phyloP scores from a whole-genome alignment of 1,140 invertebrate species.

The Watersipora subatra region DNA sequence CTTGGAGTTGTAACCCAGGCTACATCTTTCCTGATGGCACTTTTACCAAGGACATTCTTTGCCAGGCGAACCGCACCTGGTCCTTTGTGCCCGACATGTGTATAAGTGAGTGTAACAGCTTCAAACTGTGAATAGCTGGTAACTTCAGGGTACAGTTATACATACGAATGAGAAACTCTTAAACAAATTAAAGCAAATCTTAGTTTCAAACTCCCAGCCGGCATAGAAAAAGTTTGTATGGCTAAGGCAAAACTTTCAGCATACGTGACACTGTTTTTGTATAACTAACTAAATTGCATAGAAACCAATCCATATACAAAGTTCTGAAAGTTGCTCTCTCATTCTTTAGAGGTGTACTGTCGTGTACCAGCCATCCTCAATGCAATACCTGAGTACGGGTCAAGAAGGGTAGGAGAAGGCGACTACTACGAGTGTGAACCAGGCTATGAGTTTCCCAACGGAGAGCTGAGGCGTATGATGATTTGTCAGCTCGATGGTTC shows the following conservation, averaged over 20 bases:
- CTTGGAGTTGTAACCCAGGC: neutral
- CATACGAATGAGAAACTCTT: too few species aligned
- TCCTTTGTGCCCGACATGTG: neutral
- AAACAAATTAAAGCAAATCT: too few species aligned
- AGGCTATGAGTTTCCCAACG: neutral
- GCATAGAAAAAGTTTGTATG: too few species aligned
- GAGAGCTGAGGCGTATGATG: neutral
- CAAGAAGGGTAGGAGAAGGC: neutral
- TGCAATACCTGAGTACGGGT: neutral
- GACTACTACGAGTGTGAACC: neutral
- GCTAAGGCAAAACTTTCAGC: too few species aligned
- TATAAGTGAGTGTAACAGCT: neutral
- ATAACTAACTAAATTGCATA: too few species aligned
- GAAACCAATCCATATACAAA: too few species aligned
- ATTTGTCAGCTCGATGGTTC: neutral
- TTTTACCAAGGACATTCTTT: neutral
- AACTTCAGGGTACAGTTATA: too few species aligned
- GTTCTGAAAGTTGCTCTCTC: too few species aligned
- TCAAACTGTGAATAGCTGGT: too few species aligned
- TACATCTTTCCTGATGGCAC: neutral
- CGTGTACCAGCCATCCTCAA: neutral
- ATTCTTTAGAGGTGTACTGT: neutral
- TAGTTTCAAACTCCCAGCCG: too few species aligned
- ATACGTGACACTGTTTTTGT: too few species aligned
- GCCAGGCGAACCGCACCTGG: neutral